Percentiles rank a stretch among this genome's conserved stretches.
phyloP scores from a whole-genome alignment of 1,140 invertebrate genomes.

The Danaus melanippus region DNA sequence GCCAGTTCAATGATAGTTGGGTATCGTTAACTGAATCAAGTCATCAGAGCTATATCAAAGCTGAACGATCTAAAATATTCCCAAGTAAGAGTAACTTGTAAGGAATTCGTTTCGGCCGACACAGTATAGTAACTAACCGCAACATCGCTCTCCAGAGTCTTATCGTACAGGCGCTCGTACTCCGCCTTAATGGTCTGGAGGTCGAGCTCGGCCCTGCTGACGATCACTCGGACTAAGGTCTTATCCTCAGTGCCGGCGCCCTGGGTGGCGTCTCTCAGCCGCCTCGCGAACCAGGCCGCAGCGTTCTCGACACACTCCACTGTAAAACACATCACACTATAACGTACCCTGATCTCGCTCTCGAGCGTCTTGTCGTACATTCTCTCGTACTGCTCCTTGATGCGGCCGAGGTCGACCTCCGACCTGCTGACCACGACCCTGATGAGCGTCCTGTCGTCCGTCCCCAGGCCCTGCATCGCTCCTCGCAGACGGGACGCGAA shows the following conservation, averaged over 20 bases:
- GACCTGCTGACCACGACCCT: slow-evolving; percentile 81
- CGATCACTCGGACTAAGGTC: slow-evolving; percentile 79
- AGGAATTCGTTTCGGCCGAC: no score
- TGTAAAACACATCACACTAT: slow-evolving; percentile 38
- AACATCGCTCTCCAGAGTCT: slow-evolving; percentile 78
- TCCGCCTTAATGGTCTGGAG: slow-evolving; percentile 79
- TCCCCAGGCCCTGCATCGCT: slow-evolving; percentile 82
- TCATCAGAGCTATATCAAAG: no score
- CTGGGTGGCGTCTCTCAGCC: slow-evolving; percentile 79
- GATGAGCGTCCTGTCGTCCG: slow-evolving; percentile 81
- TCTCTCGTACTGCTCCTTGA: slow-evolving; percentile 79
- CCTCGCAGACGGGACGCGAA: slow-evolving; percentile 82
- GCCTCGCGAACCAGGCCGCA: slow-evolving; percentile 81
- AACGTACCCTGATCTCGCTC: slow-evolving; percentile 77
- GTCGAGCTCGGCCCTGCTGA: slow-evolving; percentile 82
- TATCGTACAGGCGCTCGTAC: slow-evolving; percentile 79
- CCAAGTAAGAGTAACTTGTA: no score
- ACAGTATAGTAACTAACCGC: slow-evolving; percentile 46
- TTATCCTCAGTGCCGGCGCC: slow-evolving; percentile 81
- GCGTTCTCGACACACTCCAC: slow-evolving; percentile 81
- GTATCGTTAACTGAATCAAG: no score
- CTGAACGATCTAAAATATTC: no score
- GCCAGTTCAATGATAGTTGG: neutral
- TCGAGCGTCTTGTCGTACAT: slow-evolving; percentile 80
- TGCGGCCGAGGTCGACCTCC: slow-evolving; percentile 81